Evolutionary conservation across 2,797 vertebrate species (phyloP).

Genomic region (Pempheris klunzingeri): DNA sequence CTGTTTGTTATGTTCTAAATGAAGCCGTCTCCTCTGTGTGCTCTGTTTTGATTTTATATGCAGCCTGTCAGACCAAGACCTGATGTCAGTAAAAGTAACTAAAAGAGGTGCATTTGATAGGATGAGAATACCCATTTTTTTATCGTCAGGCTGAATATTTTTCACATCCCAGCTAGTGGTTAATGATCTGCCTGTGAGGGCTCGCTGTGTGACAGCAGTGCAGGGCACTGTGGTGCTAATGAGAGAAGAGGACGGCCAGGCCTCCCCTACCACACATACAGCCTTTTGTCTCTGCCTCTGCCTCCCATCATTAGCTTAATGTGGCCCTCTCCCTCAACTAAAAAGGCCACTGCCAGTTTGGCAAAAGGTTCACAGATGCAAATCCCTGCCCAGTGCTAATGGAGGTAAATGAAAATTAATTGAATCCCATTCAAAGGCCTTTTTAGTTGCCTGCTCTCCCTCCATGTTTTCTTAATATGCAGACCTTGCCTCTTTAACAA

Average conservation of each 20-base stretch:
- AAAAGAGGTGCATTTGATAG: not conserved
- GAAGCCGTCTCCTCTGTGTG: not conserved
- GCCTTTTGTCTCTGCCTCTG: slow-evolving; percentile 74
- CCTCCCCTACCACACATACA: slow-evolving; percentile 78
- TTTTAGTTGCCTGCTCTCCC: slow-evolving; percentile 81
- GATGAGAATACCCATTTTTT: slow-evolving; percentile 1
- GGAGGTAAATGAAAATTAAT: slow-evolving; percentile 90
- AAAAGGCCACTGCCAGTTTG: slow-evolving; percentile 82
- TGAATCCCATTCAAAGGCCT: slow-evolving; percentile 84
- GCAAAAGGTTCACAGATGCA: slow-evolving; percentile 86
- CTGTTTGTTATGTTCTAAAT: not conserved
- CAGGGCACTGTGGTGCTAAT: slow-evolving; percentile 85
- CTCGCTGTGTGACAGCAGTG: slow-evolving; percentile 79
- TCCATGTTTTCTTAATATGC: slow-evolving; percentile 83
- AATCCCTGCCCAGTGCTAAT: slow-evolving; percentile 87
- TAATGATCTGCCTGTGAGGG: slow-evolving; percentile 83
- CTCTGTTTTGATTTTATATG: not conserved
- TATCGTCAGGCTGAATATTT: slow-evolving; percentile 33
- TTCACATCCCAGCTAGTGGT: slow-evolving; percentile 71
- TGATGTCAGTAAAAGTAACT: slow-evolving; percentile 9
- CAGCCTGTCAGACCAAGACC: not conserved
- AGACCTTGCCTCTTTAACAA: slow-evolving; percentile 80
- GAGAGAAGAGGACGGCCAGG: slow-evolving; percentile 78
- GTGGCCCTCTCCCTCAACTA: slow-evolving; percentile 76
- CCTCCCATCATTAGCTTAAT: slow-evolving; percentile 86